phyloP scores from a whole-genome alignment of 2,797 vertebrate species.

The Phalanger gymnotis region DNA sequence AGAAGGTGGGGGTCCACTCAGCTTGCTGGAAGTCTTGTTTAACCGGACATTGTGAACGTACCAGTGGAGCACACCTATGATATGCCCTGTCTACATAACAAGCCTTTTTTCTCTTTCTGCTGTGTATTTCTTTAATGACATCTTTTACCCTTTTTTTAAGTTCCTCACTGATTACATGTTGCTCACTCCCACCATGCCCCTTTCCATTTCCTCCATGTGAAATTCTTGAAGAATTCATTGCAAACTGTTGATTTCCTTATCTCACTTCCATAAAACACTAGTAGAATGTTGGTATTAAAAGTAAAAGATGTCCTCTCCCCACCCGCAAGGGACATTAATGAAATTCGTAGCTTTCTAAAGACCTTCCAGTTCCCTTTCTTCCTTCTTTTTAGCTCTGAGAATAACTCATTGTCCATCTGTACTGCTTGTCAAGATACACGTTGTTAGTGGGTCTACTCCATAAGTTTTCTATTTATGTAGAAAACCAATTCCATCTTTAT shows the following conservation, averaged over 20 bases:
- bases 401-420: background rate
- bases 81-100: background rate
- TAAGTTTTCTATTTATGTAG: background rate
- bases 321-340: background rate
- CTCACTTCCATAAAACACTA: background rate
- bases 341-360: background rate
- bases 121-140: background rate
- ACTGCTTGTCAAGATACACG: background rate
- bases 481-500: background rate
- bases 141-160: background rate
- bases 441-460: background rate
- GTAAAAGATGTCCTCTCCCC: background rate
- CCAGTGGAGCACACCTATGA: background rate
- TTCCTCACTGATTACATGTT: background rate
- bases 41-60: background rate
- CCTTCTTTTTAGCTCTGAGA: background rate
- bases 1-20: background rate
- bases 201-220: background rate
- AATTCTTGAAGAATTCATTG: background rate
- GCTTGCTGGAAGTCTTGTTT: background rate
- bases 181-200: background rate
- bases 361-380: background rate
- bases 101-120: background rate
- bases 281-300: background rate
- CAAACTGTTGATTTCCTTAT: background rate